Percentiles rank a stretch among this genome's conserved stretches.
phyloP scores from a whole-genome alignment of 2,888 invertebrate genomes.

The Dorcus hopei region DNA sequence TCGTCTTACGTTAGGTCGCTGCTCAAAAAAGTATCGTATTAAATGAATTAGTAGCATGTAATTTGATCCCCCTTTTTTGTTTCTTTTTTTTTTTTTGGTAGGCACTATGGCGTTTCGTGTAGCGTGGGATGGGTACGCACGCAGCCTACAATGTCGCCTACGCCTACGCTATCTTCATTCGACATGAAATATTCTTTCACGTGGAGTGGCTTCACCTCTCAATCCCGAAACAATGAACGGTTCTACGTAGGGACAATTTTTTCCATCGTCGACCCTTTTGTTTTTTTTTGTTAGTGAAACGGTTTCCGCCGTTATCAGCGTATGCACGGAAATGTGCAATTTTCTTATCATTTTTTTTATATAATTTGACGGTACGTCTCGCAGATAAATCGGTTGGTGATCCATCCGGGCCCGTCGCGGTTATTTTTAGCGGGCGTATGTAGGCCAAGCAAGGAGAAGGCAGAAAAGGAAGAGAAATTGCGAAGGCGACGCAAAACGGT shows the following conservation, averaged over 20 bases:
- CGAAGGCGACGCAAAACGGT: too few relatives aligned
- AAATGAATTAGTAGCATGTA: neutral
- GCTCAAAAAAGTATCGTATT: neutral
- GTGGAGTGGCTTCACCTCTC: neutral
- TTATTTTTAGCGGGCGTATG: too few relatives aligned
- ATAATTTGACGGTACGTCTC: constrained; percentile 15
- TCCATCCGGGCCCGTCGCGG: too few relatives aligned
- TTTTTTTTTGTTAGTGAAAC: constrained; percentile 7
- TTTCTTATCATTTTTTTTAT: constrained; percentile 16
- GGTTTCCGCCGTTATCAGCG: constrained; percentile 19
- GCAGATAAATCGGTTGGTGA: too few relatives aligned
- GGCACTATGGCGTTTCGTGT: neutral
- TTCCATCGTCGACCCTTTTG: neutral
- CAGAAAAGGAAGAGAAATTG: too few relatives aligned
- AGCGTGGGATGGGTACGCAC: neutral
- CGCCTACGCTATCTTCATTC: neutral
- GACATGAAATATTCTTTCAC: neutral
- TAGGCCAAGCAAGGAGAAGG: too few relatives aligned
- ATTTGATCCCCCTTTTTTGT: neutral
- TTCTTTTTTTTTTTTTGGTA: neutral
- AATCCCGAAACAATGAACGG: neutral
- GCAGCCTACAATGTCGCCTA: neutral
- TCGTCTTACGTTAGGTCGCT: neutral
- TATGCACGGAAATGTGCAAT: constrained; percentile 20
- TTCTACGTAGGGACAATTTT: neutral